phyloP scores from a whole-genome alignment of 2,888 invertebrate genomes.

The Hypena proboscidalis region DNA sequence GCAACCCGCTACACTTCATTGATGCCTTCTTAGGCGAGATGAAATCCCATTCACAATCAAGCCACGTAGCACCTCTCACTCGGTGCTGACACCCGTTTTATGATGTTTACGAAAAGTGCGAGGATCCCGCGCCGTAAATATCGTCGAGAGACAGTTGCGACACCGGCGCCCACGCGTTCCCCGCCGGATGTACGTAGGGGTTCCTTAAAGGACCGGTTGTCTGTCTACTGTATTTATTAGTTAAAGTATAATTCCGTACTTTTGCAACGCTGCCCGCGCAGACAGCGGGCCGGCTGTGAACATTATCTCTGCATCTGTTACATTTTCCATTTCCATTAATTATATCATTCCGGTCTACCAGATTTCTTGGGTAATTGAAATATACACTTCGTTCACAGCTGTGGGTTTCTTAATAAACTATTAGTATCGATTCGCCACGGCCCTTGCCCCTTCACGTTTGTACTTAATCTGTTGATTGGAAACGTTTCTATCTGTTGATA shows the following conservation, averaged over 20 bases:
- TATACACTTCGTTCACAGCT: constrained; percentile 69
- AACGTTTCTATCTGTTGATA: constrained; percentile 64
- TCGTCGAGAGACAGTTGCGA: constrained; percentile 74
- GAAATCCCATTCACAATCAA: constrained; percentile 65
- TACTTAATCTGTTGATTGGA: constrained; percentile 59
- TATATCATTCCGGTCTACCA: constrained; percentile 64
- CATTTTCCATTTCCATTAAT: constrained; percentile 81
- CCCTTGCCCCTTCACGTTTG: constrained; percentile 62
- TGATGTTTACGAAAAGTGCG: constrained; percentile 52
- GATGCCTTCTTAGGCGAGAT: constrained; percentile 61
- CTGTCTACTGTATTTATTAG: constrained; percentile 57
- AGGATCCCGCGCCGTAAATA: constrained; percentile 71
- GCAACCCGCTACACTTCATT: constrained; percentile 63
- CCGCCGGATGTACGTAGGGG: constrained; percentile 84
- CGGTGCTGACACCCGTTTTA: constrained; percentile 49
- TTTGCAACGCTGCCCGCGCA: constrained; percentile 75
- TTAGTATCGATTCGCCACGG: constrained; percentile 67
- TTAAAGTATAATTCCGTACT: constrained; percentile 55
- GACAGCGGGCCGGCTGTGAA: constrained; percentile 77
- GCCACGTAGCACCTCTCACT: constrained; percentile 55
- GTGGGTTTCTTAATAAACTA: constrained; percentile 73
- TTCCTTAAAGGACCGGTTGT: constrained; percentile 75
- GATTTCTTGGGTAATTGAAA: constrained; percentile 68
- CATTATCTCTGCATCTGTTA: constrained; percentile 75
- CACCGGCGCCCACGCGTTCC: constrained; percentile 66